Evolutionary conservation across 2,113 vertebrate species (phyloP), one percentile per base, ranked within the genome.

Genomic region (Ailuropoda melanoleuca): DNA sequence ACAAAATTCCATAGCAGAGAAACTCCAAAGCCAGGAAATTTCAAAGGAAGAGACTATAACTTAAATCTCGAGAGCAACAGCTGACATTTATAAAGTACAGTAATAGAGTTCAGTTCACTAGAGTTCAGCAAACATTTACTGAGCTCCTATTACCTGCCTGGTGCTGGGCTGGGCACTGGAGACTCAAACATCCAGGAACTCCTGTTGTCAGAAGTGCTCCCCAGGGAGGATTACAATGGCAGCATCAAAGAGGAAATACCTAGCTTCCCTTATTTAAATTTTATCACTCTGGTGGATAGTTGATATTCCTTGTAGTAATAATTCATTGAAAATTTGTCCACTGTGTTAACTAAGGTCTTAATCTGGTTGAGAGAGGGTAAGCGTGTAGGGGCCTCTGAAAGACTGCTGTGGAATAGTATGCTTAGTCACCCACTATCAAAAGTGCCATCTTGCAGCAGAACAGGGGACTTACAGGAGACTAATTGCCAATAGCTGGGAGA

Each of bases 291-390:
- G 37, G 46, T 72, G 39, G 50, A 88, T 56, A 86, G 90, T 24
- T 90, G 46, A 90, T 62, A 21, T 48, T 68, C 88, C 56, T 48
- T 86, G 46, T 34, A 60, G 34, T 68, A 86, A 77, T 4, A 89
- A 68, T 6, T 87, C 43, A 62, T 39, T 75, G 93, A 68, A 87
- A 87, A 94, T 48, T 39, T 64, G 66, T 60, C 34, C 19, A 72
- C 58, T 96, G 72, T 94, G 37, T 78, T 97, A 72, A 58, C 53
- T 68, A 66, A 94, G 58, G 92, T 83, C 46, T 90, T 92, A 56
- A 66, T 43, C 64, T 87, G 43, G 34, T 78, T 68, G 75, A 86
- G 37, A 84, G 39, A 88, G 50, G 26, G 8, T 37, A 17, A 64
- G 53, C 39, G 70, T 75, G 29, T 53, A 46, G 85, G 96, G 83